These are phyloP conservation scores for Strigamia crassipes DNA, from an alignment of 2,888 invertebrate species.

Conservation along the genomic window DNA sequence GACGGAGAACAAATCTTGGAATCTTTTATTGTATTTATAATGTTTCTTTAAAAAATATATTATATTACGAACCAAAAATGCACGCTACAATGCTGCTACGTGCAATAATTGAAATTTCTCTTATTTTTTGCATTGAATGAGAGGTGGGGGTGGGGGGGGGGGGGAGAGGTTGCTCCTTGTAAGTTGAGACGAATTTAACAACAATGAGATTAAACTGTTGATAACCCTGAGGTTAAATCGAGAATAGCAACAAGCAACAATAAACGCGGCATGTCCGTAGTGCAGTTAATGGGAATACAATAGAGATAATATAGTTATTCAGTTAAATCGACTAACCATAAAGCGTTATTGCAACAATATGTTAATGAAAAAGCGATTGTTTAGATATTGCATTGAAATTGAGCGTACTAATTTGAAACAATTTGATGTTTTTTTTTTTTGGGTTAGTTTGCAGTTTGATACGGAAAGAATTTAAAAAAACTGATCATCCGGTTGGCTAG, in stretches of 20 bases:
- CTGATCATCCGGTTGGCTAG: too few relatives aligned
- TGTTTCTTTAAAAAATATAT: background rate
- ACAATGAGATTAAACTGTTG: constrained; percentile 29
- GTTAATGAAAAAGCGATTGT: background rate
- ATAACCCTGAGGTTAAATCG: constrained; percentile 22
- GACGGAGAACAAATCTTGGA: constrained; percentile 15
- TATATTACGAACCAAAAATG: background rate
- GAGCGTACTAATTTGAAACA: too few relatives aligned
- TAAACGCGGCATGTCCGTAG: background rate
- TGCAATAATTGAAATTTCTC: background rate
- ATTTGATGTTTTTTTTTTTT: too few relatives aligned
- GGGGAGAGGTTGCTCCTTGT: too few relatives aligned
- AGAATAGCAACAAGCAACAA: background rate
- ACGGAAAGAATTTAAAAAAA: too few relatives aligned
- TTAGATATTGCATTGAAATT: background rate
- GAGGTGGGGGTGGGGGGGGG: too few relatives aligned
- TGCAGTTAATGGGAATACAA: background rate
- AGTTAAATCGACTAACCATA: background rate
- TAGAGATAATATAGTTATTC: background rate
- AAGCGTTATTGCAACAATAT: background rate
- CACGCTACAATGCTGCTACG: too few relatives aligned
- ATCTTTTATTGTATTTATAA: background rate
- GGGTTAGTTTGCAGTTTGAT: too few relatives aligned
- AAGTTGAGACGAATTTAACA: constrained; percentile 13
- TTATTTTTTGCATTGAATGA: too few relatives aligned